phyloP scores from a whole-genome alignment of 2,888 invertebrate genomes.

The Diplolepis rosae region DNA sequence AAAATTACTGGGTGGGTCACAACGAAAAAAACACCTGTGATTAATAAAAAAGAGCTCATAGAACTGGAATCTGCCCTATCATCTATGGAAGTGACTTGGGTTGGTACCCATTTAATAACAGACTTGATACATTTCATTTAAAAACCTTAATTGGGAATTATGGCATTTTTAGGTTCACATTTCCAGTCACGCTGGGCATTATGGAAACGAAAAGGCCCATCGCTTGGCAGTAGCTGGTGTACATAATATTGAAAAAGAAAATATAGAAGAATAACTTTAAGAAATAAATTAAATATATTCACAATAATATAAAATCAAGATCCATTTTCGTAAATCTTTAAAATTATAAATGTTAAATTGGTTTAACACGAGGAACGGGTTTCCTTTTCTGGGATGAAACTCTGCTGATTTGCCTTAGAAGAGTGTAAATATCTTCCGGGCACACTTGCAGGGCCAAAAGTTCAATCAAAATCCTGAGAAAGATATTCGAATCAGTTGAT shows the following conservation, averaged over 20 bases:
- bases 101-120: no score
- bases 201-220: conserved; percentile 95
- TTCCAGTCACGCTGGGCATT: conserved; percentile 85
- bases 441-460: conserved; percentile 62
- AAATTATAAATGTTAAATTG: not conserved
- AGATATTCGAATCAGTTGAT: no score
- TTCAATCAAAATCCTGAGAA: conserved; percentile 61
- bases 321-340: not conserved
- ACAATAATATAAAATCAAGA: not conserved
- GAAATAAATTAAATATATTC: not conserved
- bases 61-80: conserved; percentile 81
- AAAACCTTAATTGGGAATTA: conserved; percentile 60
- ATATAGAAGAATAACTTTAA: not conserved
- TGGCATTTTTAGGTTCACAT: conserved; percentile 79
- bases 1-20: conserved; percentile 90
- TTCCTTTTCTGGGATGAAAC: not conserved
- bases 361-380: not conserved
- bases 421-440: conserved; percentile 65
- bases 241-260: not conserved
- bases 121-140: not conserved
- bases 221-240: conserved; percentile 87
- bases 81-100: conserved; percentile 84
- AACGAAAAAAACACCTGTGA: conserved; percentile 83
- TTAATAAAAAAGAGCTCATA: conserved; percentile 89
- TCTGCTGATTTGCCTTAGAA: conserved; percentile 57